phyloP scores from a whole-genome alignment of 1,140 invertebrate species.

The Drosophila erecta region DNA sequence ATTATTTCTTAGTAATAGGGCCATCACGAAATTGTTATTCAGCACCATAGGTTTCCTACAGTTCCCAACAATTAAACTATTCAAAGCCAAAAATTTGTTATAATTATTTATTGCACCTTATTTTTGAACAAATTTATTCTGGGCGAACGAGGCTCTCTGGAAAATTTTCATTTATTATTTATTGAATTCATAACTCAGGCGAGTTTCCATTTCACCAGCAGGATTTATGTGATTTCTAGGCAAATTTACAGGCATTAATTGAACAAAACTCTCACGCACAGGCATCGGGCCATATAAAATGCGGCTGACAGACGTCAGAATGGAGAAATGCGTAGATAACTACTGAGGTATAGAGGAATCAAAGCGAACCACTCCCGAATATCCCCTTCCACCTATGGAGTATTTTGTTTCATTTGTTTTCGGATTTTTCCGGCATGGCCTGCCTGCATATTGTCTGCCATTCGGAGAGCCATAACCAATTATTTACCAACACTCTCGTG shows the following conservation, averaged over 20 bases:
- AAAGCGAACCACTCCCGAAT: conserved; percentile 32
- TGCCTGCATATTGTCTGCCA: conserved; percentile 32
- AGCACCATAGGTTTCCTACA: neutral
- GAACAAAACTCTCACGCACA: conserved; percentile 69
- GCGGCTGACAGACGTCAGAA: conserved; percentile 75
- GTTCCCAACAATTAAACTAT: conserved; percentile 13
- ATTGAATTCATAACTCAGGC: conserved; percentile 56
- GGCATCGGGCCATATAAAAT: conserved; percentile 53
- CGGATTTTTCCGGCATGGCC: conserved; percentile 25
- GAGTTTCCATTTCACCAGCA: conserved; percentile 14
- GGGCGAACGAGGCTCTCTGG: neutral
- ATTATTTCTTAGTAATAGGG: neutral
- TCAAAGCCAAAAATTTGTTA: conserved; percentile 10
- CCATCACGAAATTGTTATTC: conserved; percentile 8
- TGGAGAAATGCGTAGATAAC: conserved; percentile 75
- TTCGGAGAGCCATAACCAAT: conserved; percentile 68
- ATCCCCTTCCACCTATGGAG: neutral
- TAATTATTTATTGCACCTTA: conserved; percentile 41
- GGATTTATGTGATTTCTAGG: conserved; percentile 70
- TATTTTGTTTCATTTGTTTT: conserved; percentile 57
- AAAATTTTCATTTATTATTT: conserved; percentile 26
- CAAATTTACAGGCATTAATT: conserved; percentile 65
- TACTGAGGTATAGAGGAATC: conserved; percentile 51
- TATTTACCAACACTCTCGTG: conserved; percentile 71
- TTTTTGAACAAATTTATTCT: conserved; percentile 26